Conservation (phyloP, 2,113 vertebrate genomes). For the Chionis minor region DNA sequence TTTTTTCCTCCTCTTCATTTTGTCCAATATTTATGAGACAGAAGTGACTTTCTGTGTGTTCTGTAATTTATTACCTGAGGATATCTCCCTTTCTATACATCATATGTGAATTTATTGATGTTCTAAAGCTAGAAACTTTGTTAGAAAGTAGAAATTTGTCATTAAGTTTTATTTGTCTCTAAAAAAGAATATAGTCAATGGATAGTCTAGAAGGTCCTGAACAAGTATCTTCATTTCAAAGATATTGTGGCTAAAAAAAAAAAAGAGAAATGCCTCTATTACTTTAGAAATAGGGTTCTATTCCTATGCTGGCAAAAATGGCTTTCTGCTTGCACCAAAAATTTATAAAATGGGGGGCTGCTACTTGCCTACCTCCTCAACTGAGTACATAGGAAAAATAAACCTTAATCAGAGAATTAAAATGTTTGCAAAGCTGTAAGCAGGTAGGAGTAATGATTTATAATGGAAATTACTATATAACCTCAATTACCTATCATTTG, state of each 20-base stretch:
- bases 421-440: background rate
- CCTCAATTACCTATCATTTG: background rate
- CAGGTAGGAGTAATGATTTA: background rate
- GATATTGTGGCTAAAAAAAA: background rate
- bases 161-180: background rate
- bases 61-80: background rate
- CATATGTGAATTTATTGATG: background rate
- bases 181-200: background rate
- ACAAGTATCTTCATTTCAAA: background rate
- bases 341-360: background rate
- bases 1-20: background rate
- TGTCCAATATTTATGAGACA: background rate
- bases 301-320: background rate
- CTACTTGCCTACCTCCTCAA: background rate
- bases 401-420: background rate
- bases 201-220: background rate
- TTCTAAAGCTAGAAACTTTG: background rate
- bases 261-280: background rate
- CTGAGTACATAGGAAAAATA: background rate
- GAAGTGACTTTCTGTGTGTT: background rate
- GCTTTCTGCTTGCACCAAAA: background rate
- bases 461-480: background rate
- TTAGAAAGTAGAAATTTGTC: background rate
- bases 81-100: background rate
- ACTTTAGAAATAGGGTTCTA: background rate